Evolutionary conservation across 2,888 invertebrate genomes (phyloP), one percentile per base, ranked within the genome.

Genomic region (Drosophila eohydei): DNA sequence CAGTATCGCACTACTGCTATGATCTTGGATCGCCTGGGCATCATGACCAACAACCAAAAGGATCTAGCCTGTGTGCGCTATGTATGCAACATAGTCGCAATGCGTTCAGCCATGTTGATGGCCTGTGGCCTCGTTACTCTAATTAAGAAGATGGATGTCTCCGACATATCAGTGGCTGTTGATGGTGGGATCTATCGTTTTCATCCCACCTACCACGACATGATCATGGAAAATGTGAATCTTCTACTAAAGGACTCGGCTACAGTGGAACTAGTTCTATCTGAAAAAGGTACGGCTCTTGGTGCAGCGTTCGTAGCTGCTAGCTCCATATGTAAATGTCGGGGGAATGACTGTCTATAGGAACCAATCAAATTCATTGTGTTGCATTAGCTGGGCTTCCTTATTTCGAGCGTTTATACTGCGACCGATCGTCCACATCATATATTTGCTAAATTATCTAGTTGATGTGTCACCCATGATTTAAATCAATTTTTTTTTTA

Each of bases 21-120:
- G 71, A 96, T 98, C n/a, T 93, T 98, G 61, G 96, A 97, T 78
- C 97, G 97, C 92, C 94, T 98, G 71, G 90, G 90, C 0, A 59
- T 90, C 0, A 40, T 75, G 0, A 56, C 97, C 83, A 96, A 96
- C 34, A 95, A 95, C 0, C 96, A 97, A 70, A 95, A 96, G 75
- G 99, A 99, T 93, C 98, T 97, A 93, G 95, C 95, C 63, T 96
- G 96, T 82, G 95, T 99, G n/a, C 95, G 98, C 52, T 96, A 96
- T 93, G 96, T 98, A 64, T 98, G 98, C 92, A 96, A 97, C 88
- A 94, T 96, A 69, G 95, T 99, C 11, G 97, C 98, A 26, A 95
- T 96, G 75, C 95, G 99, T 74, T 98, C 99, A 0, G 98, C 99
- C 0, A 95, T 97, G 93, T 94, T 99, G n/a, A 96, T 96, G 9